Evolutionary conservation across 2,797 vertebrate species (phyloP), one percentile per base, ranked within the genome.

Genomic region (Sebastolobus altivelis): DNA sequence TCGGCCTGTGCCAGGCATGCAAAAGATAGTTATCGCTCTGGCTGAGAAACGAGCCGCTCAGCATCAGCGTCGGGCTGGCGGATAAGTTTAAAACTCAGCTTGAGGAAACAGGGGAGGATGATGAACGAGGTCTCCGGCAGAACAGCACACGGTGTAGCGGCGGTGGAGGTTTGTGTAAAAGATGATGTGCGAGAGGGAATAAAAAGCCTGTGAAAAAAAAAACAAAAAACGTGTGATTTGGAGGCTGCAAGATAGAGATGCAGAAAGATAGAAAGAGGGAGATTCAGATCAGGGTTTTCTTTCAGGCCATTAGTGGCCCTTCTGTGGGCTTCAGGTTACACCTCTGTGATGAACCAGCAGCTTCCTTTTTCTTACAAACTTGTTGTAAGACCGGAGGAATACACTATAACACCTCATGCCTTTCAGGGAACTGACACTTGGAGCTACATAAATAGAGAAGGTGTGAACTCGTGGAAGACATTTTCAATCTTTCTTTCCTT

Each of bases 11-110:
- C 76, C 63, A 66, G 72, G 67, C 76, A 27, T 65, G 78, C 78
- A 70, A 83, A 85, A 90, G 90, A 94, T 90, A 75, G 80, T 85
- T 93, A 94, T 93, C 91, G 35, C 74, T 86, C 80, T 63, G 25
- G 69, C 87, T 91, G 91, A 94, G 88, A 80, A 92, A 93, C 43
- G 77, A 88, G 85, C 81, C 74, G 68, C 77, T 87, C 61, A 55
- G 87, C 83, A 78, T 72, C 61, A n/a, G 55, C 85, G 49, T 10
- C 46, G 8, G 27, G 55, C 83, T 77, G 80, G 55, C 12, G 38
- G 84, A 87, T 60, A 79, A 55, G 60, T 89, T 85, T 80, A 83
- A 91, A 91, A 91, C 82, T 75, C 84, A 80, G 87, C 90, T 92
- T 86, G 90, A 89, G 77, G 89, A 88, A 90, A 84, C 49, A 20